Percentiles rank a stretch among this genome's conserved stretches.
Evolutionary conservation across 2,888 invertebrate species (phyloP).

Genomic region (Unio delphinus): DNA sequence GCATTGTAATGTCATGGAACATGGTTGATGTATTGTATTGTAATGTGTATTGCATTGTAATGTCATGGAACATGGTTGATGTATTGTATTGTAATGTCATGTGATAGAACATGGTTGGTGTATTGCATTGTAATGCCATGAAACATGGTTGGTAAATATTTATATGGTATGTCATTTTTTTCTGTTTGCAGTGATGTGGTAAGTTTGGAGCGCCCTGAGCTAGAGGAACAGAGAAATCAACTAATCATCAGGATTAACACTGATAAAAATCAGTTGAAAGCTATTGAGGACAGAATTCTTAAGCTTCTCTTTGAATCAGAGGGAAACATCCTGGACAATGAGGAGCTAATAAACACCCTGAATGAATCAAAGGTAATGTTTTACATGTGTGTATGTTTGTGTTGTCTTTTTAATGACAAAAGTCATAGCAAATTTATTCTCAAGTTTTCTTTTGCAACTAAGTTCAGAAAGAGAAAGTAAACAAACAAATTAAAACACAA

Average conservation of each 20-base stretch:
- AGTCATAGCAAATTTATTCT: too few relatives aligned
- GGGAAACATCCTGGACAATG: constrained; percentile 72
- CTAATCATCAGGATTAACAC: constrained; percentile 71
- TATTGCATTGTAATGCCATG: too few relatives aligned
- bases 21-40: too few relatives aligned
- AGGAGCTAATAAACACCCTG: constrained; percentile 71
- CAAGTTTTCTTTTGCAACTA: too few relatives aligned
- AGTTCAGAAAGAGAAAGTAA: too few relatives aligned
- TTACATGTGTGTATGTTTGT: not conserved
- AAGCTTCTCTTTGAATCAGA: constrained; percentile 72
- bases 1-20: too few relatives aligned
- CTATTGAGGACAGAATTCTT: constrained; percentile 71
- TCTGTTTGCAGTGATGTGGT: constrained; percentile 68
- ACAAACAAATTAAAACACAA: too few relatives aligned
- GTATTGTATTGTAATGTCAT: too few relatives aligned
- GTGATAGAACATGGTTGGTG: too few relatives aligned
- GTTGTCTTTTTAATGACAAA: too few relatives aligned
- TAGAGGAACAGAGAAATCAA: constrained; percentile 72
- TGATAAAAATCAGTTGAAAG: constrained; percentile 72
- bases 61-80: too few relatives aligned
- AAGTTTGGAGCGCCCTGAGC: constrained; percentile 71
- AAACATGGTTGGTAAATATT: not conserved
- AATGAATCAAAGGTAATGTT: constrained; percentile 71
- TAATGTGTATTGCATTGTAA: too few relatives aligned
- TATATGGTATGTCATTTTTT: not conserved